These are phyloP conservation scores for Ondatra zibethicus DNA, from an alignment of 2,113 vertebrate genomes.

Conservation along the genomic window DNA sequence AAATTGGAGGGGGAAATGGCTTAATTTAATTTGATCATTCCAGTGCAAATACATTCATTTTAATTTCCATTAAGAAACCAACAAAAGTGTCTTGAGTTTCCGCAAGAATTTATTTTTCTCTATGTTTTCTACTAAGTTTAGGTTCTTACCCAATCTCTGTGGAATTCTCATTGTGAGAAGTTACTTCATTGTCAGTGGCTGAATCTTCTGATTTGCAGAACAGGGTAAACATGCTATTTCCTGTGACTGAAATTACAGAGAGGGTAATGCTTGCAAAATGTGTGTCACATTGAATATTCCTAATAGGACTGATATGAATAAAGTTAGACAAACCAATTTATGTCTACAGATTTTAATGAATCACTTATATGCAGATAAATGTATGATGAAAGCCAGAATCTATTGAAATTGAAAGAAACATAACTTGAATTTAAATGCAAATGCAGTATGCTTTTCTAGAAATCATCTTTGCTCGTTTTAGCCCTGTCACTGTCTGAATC, in stretches of 20 bases:
- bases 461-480: neutral
- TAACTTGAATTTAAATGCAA: slow-evolving; percentile 41
- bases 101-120: neutral
- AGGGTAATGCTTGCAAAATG: neutral
- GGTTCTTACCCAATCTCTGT: neutral
- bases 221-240: neutral
- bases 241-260: neutral
- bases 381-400: neutral
- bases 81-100: neutral
- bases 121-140: neutral
- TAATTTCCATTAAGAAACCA: neutral
- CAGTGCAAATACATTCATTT: neutral
- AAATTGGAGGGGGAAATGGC: neutral
- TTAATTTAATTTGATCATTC: neutral
- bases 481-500: neutral
- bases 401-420: slow-evolving; percentile 15
- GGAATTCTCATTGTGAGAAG: neutral
- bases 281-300: slow-evolving; percentile 23
- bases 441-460: neutral
- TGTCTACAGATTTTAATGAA: neutral
- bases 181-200: neutral
- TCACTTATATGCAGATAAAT: neutral
- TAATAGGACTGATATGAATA: neutral
- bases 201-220: neutral
- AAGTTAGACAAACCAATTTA: neutral